Evolutionary conservation across 2,888 invertebrate species (phyloP), one percentile per base, ranked within the genome.

Genomic region (Tetragonisca angustula): DNA sequence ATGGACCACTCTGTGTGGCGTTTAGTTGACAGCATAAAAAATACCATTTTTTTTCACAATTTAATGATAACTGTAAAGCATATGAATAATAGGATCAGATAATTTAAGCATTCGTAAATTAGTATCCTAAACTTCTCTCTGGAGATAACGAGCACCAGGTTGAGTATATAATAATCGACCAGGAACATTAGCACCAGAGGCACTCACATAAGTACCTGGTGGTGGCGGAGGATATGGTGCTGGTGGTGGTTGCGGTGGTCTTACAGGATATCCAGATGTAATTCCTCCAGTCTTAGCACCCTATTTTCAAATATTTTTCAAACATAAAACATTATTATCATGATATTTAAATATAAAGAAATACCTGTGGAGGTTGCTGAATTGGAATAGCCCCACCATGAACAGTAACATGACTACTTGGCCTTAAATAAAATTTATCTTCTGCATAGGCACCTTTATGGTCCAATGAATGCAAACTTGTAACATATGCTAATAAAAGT

Each of bases 191-290:
- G 92, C 91, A 43, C 91, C 91, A 5, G 93, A 88, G 15, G 93
- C 92, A 56, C 90, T 93, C 13, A 94, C 94, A 13, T 94, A 94
- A 52, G 92, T 91, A 61, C 93, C 93, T 27, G 93, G 93, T 50
- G 94, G 89, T 82, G 91, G 91, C 4, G 91, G 91, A 27, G 92
- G 92, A 77, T 93, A 92, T 13, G 93, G 92, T 24, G 90, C 91
- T 21, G 93, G 92, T 6, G 93, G 93, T 19, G 94, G 93, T 82
- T 94, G 94, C 5, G 94, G 93, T 32, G 94, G 92, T 86, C 97
- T 96, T 2, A 97, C 97, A 0, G 98, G 97, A 95, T 98, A 98
- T 4, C 98, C 98, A 83, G 97, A 97, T 0, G 97, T 97, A 84
- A 98, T 98, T 91, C 97, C 97, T 83, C 98, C 97, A 0, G 97